phyloP scores from a whole-genome alignment of 2,888 invertebrate species.

The Euspilapteryx auroguttella region DNA sequence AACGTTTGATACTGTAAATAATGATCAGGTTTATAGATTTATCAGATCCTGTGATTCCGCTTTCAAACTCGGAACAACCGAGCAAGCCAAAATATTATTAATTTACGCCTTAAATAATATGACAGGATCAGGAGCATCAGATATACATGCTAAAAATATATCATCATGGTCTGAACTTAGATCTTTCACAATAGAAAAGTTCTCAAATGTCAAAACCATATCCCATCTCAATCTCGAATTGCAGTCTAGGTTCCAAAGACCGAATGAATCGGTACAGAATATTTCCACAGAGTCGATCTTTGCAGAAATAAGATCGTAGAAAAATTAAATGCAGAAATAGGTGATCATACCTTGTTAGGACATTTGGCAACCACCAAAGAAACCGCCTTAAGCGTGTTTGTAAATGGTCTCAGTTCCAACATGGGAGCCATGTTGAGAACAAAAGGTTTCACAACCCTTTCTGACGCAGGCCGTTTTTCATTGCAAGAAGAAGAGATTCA shows the following conservation, averaged over 20 bases:
- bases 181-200: too few species aligned
- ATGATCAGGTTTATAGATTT: too few species aligned
- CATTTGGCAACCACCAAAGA: conserved; percentile 1
- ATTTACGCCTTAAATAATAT: too few species aligned
- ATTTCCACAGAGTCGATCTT: not conserved
- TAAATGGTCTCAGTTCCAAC: not conserved
- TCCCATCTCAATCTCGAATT: conserved; percentile 11
- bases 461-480: not conserved
- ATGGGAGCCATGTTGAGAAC: not conserved
- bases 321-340: not conserved
- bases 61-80: too few species aligned
- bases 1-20: too few species aligned
- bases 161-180: too few species aligned
- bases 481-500: conserved; percentile 2
- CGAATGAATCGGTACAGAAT: conserved; percentile 10
- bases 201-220: conserved; percentile 12
- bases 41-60: too few species aligned
- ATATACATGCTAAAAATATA: too few species aligned
- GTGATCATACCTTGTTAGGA: not conserved
- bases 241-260: conserved; percentile 13
- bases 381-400: not conserved
- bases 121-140: too few species aligned
- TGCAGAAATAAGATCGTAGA: not conserved
- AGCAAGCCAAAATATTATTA: too few species aligned
- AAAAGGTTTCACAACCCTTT: too few species aligned